Evolutionary conservation across 1,140 invertebrate species (phyloP).

Genomic region (Scaptomyza pallida): DNA sequence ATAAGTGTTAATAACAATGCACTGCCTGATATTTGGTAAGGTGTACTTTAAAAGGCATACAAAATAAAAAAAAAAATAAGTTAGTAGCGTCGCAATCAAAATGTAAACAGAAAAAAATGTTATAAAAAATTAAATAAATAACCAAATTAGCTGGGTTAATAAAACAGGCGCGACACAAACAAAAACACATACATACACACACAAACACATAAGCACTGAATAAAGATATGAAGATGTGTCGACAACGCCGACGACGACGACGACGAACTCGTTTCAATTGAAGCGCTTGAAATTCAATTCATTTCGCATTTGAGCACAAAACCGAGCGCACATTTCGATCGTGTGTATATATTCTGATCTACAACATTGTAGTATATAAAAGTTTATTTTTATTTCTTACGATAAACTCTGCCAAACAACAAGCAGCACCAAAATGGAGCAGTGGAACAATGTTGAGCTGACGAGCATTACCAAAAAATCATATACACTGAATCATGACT

Average conservation of each 20-base stretch:
- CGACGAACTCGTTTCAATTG: constrained; percentile 77
- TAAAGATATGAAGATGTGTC: constrained; percentile 8
- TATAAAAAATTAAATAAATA: constrained; percentile 71
- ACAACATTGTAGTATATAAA: constrained; percentile 13
- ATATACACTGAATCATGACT: constrained; percentile 77
- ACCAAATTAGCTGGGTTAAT: constrained; percentile 58
- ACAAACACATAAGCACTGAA: constrained; percentile 9
- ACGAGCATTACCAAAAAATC: constrained; percentile 77
- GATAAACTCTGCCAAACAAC: constrained; percentile 59
- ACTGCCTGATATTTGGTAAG: not conserved
- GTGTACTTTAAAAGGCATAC: not conserved
- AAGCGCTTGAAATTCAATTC: constrained; percentile 68
- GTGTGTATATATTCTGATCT: constrained; percentile 58
- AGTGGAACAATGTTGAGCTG: constrained; percentile 82
- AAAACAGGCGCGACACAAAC: constrained; percentile 44
- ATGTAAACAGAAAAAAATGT: constrained; percentile 57
- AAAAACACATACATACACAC: constrained; percentile 25
- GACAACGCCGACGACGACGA: not conserved
- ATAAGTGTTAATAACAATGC: not conserved
- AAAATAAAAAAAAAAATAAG: constrained; percentile 12
- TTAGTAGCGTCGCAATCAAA: constrained; percentile 60
- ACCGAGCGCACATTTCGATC: constrained; percentile 53
- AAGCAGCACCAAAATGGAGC: constrained; percentile 69
- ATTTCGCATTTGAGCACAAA: constrained; percentile 61
- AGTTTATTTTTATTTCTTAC: constrained; percentile 24